A percentile compares a stretch with the other conserved stretches of the same genome.
These are phyloP conservation scores for Amphiprion ocellaris DNA, from an alignment of 2,113 vertebrate genomes.

Conservation along the genomic window DNA sequence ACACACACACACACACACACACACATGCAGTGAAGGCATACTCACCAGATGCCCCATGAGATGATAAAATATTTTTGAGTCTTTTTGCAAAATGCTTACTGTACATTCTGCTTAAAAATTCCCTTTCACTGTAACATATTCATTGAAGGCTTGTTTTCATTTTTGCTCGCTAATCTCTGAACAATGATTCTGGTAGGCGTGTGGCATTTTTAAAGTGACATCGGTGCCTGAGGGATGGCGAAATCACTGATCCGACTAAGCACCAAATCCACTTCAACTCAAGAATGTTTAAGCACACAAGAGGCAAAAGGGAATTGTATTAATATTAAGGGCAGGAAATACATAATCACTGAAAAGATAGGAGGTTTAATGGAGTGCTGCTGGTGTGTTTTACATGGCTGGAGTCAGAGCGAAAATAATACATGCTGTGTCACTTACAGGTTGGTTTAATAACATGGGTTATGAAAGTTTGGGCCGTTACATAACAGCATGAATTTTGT, in stretches of 20 bases:
- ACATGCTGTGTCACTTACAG: not conserved
- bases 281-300: constrained; percentile 39
- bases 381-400: not conserved
- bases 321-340: constrained; percentile 40
- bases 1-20: constrained; percentile 44
- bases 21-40: constrained; percentile 53
- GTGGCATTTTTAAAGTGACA: constrained; percentile 69
- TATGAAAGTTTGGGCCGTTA: not conserved
- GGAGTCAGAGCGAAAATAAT: constrained; percentile 41
- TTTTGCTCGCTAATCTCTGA: constrained; percentile 76
- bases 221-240: constrained; percentile 67
- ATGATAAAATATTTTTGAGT: constrained; percentile 74
- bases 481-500: not conserved
- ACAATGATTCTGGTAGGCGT: constrained; percentile 63
- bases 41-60: constrained; percentile 75
- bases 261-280: constrained; percentile 44
- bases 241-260: constrained; percentile 57
- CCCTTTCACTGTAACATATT: constrained; percentile 64
- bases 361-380: constrained; percentile 8
- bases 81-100: constrained; percentile 75
- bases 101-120: constrained; percentile 75
- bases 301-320: constrained; percentile 14
- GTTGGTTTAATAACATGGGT: constrained; percentile 14
- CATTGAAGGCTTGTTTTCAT: constrained; percentile 70
- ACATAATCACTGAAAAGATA: constrained; percentile 15